Conservation (phyloP, 2,888 invertebrate genomes). For the Lasioglossum oenotherae region DNA sequence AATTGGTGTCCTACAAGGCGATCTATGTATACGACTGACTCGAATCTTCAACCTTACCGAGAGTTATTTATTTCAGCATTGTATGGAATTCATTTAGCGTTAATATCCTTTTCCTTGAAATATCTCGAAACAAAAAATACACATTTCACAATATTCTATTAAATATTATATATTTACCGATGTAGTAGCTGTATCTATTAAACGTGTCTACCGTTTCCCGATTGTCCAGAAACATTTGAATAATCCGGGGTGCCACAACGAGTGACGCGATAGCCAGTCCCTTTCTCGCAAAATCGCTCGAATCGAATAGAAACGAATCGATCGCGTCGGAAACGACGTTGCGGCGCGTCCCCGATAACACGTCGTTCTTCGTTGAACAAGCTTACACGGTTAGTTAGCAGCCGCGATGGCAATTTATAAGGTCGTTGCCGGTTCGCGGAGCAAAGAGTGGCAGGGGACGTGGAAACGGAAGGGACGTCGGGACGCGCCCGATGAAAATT, state of each 20-base stretch:
- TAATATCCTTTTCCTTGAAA: too few relatives aligned
- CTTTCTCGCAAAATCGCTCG: background rate
- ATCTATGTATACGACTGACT: background rate
- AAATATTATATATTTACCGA: too few relatives aligned
- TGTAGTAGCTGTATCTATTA: too few relatives aligned
- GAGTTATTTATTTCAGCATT: too few relatives aligned
- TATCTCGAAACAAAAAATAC: too few relatives aligned
- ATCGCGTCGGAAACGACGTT: slow-evolving; percentile 21
- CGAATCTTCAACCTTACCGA: background rate
- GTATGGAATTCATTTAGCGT: too few relatives aligned
- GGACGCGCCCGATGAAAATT: slow-evolving; percentile 48
- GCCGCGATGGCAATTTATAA: slow-evolving; percentile 71
- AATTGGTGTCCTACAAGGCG: background rate
- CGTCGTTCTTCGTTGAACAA: slow-evolving; percentile 59
- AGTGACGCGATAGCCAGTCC: background rate
- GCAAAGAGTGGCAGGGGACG: slow-evolving; percentile 17
- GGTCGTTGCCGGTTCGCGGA: slow-evolving; percentile 41
- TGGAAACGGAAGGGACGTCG: slow-evolving; percentile 19
- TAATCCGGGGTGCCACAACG: background rate
- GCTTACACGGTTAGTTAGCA: slow-evolving; percentile 68
- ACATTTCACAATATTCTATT: too few relatives aligned
- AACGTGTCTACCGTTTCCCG: too few relatives aligned
- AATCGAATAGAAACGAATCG: slow-evolving; percentile 12
- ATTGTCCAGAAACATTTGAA: too few relatives aligned
- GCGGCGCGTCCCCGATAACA: slow-evolving; percentile 48